Evolutionary conservation across 92 coral and sea anemone genomes (phyloP), one percentile per base, ranked within the genome.

Genomic region (Parazoanthus atlanticus): DNA sequence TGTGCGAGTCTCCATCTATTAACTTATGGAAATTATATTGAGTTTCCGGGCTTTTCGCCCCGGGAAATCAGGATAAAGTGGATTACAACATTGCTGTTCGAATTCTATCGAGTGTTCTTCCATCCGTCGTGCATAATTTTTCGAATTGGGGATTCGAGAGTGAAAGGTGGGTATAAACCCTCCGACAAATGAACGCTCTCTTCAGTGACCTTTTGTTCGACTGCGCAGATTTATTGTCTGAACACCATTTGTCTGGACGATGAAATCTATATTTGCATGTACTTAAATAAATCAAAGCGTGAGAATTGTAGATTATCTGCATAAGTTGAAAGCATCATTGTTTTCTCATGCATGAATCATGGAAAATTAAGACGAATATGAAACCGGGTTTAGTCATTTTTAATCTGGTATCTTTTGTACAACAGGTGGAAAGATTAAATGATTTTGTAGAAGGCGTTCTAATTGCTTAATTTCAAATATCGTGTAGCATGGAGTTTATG

Each of bases 11-110:
- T 80, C 69, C 26, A 80, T 52, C 85, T 80, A 31, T 80, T 58
- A 31, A 58, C 85, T 56, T 80, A 80, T 80, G 85, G 85, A 80
- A 80, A 80, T 80, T 80, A 80, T 80, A 28, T 54, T 19, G 72
- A 54, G 71, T 80, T 54, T 80, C 72, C 72, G 67, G 67, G 52
- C 47, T 33, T 32, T 21, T 49, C n/a, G 40, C 29, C 40, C 72
- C 29, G 21, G 33, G 28, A 47, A 28, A 23, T 6, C 54, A 16
- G 64, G 38, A 23, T 64, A 40, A 46, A 38, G 61, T 66, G 23
- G 6, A 70, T 84, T 84, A 34, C 6, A 67, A 17, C 15, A 30
- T 16, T 70, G 34, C 58, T 36, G 17, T 71, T 72, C 38, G 88
- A 29, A 10, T 25, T 25, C 29, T 38, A 36, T 78, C 25, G 86